Percentiles rank a stretch among this genome's conserved stretches.
Conservation (phyloP, 2,888 invertebrate species). For the Mimachlamys varia region DNA sequence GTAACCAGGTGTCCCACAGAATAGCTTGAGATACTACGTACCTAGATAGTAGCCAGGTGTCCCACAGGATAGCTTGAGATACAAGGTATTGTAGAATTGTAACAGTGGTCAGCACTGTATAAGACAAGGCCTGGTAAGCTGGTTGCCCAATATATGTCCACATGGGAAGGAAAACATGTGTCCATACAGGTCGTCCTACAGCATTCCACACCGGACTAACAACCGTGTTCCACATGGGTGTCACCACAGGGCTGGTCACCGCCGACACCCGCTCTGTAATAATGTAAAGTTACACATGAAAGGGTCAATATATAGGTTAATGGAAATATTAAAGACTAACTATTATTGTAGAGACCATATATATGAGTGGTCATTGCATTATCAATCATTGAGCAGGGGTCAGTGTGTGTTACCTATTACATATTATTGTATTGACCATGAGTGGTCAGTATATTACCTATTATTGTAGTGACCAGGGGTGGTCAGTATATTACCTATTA, state of each 20-base stretch:
- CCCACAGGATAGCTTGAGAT: background rate
- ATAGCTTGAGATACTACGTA: background rate
- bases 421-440: too few species aligned
- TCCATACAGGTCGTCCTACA: constrained; percentile 54
- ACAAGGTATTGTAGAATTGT: background rate
- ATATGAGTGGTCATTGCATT: background rate
- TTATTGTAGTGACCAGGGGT: too few species aligned
- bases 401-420: too few species aligned
- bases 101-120: background rate
- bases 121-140: background rate
- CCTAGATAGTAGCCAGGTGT: constrained; percentile 6
- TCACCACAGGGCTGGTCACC: constrained; percentile 52
- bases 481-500: too few species aligned
- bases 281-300: too few species aligned
- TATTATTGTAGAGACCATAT: too few species aligned
- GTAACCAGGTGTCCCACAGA: background rate
- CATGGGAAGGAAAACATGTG: constrained; percentile 47
- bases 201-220: constrained; percentile 58
- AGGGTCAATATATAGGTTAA: too few species aligned
- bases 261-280: constrained; percentile 61
- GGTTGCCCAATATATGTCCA: constrained; percentile 28
- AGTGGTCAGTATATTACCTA: too few species aligned
- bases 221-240: constrained; percentile 53
- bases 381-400: too few species aligned
- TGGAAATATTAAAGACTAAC: too few species aligned